These are phyloP conservation scores for Clarias laeviceps DNA, from an alignment of 2,797 vertebrate genomes.

Conservation along the genomic window DNA sequence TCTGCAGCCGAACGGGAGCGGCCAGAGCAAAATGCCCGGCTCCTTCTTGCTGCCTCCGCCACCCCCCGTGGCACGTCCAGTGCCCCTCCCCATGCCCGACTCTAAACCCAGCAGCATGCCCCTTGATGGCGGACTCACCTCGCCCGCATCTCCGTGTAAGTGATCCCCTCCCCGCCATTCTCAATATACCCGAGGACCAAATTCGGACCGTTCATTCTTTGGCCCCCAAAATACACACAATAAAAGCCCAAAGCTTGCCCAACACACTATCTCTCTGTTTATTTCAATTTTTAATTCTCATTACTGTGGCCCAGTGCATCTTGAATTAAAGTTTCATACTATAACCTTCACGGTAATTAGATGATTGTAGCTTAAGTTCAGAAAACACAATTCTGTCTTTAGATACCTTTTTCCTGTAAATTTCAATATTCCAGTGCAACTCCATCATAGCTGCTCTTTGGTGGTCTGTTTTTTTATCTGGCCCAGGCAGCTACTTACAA, in stretches of 20 bases:
- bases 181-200: slow-evolving; percentile 56
- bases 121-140: slow-evolving; percentile 80
- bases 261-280: slow-evolving; percentile 25
- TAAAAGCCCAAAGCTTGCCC: slow-evolving; percentile 16
- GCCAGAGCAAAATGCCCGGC: slow-evolving; percentile 86
- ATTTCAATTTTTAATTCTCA: slow-evolving; percentile 3
- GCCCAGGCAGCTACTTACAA: background rate
- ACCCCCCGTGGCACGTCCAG: slow-evolving; percentile 85
- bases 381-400: slow-evolving; percentile 33
- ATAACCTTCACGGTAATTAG: slow-evolving; percentile 19
- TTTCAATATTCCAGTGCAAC: background rate
- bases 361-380: slow-evolving; percentile 30
- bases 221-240: slow-evolving; percentile 15
- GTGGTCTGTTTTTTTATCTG: slow-evolving; percentile 1
- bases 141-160: slow-evolving; percentile 86
- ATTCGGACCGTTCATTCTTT: slow-evolving; percentile 42
- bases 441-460: slow-evolving; percentile 19
- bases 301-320: background rate
- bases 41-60: slow-evolving; percentile 86
- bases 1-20: slow-evolving; percentile 84
- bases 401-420: slow-evolving; percentile 51
- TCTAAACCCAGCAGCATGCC: slow-evolving; percentile 74
- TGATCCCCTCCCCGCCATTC: slow-evolving; percentile 67
- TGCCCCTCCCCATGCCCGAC: slow-evolving; percentile 87
- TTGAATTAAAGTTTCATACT: slow-evolving; percentile 25